Evolutionary conservation across 2,113 vertebrate genomes (phyloP).

Genomic region (Eurypyga helias): DNA sequence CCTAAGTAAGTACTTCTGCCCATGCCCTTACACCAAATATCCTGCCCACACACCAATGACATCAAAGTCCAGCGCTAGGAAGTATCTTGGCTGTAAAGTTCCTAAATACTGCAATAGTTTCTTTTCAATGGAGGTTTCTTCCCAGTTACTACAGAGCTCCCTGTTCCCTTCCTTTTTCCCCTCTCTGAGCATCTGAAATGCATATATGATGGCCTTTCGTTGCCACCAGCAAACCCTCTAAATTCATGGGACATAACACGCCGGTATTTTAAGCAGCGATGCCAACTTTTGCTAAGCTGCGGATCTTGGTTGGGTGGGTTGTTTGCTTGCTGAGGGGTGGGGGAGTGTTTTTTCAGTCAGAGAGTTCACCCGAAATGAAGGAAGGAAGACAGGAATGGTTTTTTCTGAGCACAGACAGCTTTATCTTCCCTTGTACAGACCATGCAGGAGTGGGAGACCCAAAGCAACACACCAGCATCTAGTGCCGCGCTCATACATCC

Average conservation of each 20-base stretch:
- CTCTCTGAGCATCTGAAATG: neutral
- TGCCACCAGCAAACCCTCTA: neutral
- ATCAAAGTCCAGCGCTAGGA: accelerated
- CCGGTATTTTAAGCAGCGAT: neutral
- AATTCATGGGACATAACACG: neutral
- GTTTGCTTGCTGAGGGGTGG: neutral
- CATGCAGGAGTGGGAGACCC: neutral
- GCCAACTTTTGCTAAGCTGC: neutral
- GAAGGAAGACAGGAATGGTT: neutral
- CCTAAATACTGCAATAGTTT: neutral
- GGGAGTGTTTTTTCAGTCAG: neutral
- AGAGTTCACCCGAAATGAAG: neutral
- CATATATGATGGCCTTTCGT: neutral
- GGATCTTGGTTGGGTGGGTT: too few species aligned
- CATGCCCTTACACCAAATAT: accelerated
- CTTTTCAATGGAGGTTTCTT: neutral
- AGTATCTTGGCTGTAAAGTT: neutral
- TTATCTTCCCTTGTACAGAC: neutral
- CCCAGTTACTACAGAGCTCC: too few species aligned
- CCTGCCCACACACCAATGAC: accelerated
- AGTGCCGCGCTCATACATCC: neutral
- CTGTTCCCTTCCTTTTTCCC: neutral
- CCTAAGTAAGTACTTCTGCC: too few species aligned
- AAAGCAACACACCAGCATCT: accelerated
- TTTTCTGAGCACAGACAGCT: neutral